Base-by-base conservation (phyloP, 2,113 vertebrate genomes). In the Pholis gunnellus region DNA sequence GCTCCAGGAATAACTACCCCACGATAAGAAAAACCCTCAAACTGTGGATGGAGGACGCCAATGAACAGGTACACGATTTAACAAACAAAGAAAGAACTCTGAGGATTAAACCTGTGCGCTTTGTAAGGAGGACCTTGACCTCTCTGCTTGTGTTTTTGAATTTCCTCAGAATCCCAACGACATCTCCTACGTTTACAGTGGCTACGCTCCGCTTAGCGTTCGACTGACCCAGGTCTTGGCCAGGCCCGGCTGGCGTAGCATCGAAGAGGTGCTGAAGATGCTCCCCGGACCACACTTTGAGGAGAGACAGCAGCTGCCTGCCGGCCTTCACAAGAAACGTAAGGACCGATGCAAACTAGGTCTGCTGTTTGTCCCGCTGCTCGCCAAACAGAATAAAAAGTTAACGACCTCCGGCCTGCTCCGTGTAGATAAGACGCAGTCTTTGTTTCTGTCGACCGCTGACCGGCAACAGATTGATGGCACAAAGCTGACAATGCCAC, bases 21-120 rank as follows among this genome's bases (percentile, higher is more conserved):
- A 99, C 97, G 0, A 97, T 99, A 72, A 95, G 98, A 85, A 99
- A 99, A 81, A 99, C 98, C 0, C 87, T 99, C 13, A 98, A 98
- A 69, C 94, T 99, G 60, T 99, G 98, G 98, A 98, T 99, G 98
- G 98, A 99, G 36, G 98, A 99, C 1, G 96, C 99, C 10, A 99
- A 99, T 0, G 98, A 99, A 29, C 98, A 99, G 93, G 98, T 98
- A 63, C 0, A 9, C 17, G 4, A 70, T 36, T 52, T 22, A 3
- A 63, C 20, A 14, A 22, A 9, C 8, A 0, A 57, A 6, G 3
- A 61, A 60, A 22, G 2, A 9, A 8, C 2, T n/a, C 25, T 34
- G 1, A 61, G 15, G 18, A 48, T 74, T 25, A 18, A 71, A 59
- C 13, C 31, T 2, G 0, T 27, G 38, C 4, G 1, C 1, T 18